These are phyloP conservation scores for Forbesichthys agassizii DNA, from an alignment of 2,113 vertebrate species.

Conservation along the genomic window DNA sequence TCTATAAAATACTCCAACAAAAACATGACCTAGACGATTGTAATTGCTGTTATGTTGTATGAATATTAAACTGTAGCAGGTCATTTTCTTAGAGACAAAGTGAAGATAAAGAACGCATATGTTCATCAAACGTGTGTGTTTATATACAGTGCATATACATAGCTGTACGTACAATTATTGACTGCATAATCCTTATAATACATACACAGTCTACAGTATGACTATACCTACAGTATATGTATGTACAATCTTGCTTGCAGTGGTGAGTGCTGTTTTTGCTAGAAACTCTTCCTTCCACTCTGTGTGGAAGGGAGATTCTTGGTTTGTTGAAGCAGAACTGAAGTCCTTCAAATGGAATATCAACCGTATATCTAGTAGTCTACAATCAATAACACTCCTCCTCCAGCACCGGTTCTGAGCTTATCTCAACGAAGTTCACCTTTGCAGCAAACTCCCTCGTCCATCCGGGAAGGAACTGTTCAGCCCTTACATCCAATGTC, in stretches of 20 bases:
- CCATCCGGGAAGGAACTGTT: slow-evolving; percentile 32
- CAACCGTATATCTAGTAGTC: slow-evolving; percentile 20
- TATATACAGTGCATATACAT: no score
- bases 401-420: slow-evolving; percentile 23
- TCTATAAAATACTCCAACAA: neutral
- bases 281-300: slow-evolving; percentile 16
- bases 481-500: slow-evolving; percentile 41
- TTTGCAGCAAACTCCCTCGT: slow-evolving; percentile 40
- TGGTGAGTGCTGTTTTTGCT: neutral
- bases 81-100: neutral
- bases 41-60: no score
- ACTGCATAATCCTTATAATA: no score
- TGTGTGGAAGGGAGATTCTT: neutral
- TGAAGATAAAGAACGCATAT: neutral
- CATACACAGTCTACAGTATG: no score
- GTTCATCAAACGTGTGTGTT: no score
- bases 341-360: slow-evolving; percentile 22
- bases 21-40: no score
- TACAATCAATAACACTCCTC: slow-evolving; percentile 14
- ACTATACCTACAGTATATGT: no score
- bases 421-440: slow-evolving; percentile 28
- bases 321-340: slow-evolving; percentile 6
- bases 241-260: no score
- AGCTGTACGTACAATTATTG: no score
- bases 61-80: neutral